Conservation (phyloP, 2,797 vertebrate species). For the Brachyalestes nurse region DNA sequence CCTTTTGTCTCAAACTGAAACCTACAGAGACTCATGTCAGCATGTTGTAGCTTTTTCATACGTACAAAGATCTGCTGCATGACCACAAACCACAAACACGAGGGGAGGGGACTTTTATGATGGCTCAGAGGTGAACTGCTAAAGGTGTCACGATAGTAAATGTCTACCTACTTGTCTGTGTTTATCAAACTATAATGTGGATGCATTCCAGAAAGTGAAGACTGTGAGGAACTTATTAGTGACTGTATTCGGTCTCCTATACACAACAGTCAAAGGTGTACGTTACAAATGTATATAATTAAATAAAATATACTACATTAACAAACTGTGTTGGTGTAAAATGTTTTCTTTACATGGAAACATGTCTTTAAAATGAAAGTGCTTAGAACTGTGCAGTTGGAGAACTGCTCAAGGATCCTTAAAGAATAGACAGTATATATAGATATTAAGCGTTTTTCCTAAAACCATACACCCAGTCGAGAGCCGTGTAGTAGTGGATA, state of each 20-base stretch:
- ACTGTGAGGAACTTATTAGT: neutral
- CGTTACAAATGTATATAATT: too few species aligned
- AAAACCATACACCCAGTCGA: too few species aligned
- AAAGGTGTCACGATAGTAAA: constrained; percentile 11
- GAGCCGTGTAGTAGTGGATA: too few species aligned
- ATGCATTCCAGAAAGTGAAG: neutral
- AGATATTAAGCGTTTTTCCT: too few species aligned
- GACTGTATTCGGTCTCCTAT: too few species aligned
- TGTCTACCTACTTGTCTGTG: neutral
- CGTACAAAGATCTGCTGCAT: constrained; percentile 32
- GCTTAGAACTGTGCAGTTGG: too few species aligned
- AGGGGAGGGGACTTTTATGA: constrained; percentile 47
- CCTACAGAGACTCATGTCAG: constrained; percentile 28
- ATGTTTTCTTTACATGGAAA: too few species aligned
- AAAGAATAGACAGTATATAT: too few species aligned
- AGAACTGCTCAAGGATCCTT: too few species aligned
- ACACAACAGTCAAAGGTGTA: too few species aligned
- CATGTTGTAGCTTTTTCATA: constrained; percentile 35
- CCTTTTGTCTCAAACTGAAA: constrained; percentile 43
- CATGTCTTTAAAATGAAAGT: too few species aligned
- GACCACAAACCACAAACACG: constrained; percentile 54
- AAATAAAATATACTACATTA: neutral
- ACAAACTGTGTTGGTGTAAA: neutral
- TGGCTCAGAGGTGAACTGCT: constrained; percentile 9
- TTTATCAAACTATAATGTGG: neutral